Evolutionary conservation across 2,888 invertebrate species (phyloP).

Genomic region (Athalia rosae): DNA sequence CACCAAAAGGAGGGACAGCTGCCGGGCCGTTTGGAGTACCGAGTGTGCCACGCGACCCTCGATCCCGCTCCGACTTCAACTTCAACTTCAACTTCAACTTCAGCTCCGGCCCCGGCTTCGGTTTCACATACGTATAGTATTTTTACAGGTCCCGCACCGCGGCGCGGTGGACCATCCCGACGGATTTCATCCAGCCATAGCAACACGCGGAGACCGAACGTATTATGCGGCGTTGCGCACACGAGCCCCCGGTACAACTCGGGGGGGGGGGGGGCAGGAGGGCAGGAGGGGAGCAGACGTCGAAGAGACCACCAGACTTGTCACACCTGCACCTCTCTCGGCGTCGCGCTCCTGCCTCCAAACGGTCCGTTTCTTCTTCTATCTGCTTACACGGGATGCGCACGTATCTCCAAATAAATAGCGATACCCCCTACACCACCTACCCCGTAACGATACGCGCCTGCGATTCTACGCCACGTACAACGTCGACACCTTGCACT

Average conservation of each 20-base stretch:
- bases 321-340: conserved; percentile 56
- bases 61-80: conserved; percentile 27
- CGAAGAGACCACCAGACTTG: conserved; percentile 37
- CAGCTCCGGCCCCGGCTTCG: not conserved
- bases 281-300: conserved; percentile 15
- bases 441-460: not conserved
- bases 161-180: not conserved
- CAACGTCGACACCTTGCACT: conserved; percentile 57
- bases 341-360: conserved; percentile 51
- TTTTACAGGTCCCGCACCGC: conserved; percentile 25
- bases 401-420: not conserved
- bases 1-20: conserved; percentile 31
- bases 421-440: not conserved
- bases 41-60: conserved; percentile 35
- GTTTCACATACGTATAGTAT: not conserved
- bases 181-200: conserved; percentile 21
- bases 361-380: conserved; percentile 55
- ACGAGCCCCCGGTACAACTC: not conserved
- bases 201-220: not conserved
- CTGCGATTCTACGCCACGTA: conserved; percentile 46
- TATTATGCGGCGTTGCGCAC: not conserved
- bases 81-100: not conserved
- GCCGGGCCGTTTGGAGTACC: conserved; percentile 13
- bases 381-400: not conserved
- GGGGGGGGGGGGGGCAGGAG: not conserved